Conservation (phyloP, 2,888 invertebrate genomes). For the Scaptomyza cyrtandrae region DNA sequence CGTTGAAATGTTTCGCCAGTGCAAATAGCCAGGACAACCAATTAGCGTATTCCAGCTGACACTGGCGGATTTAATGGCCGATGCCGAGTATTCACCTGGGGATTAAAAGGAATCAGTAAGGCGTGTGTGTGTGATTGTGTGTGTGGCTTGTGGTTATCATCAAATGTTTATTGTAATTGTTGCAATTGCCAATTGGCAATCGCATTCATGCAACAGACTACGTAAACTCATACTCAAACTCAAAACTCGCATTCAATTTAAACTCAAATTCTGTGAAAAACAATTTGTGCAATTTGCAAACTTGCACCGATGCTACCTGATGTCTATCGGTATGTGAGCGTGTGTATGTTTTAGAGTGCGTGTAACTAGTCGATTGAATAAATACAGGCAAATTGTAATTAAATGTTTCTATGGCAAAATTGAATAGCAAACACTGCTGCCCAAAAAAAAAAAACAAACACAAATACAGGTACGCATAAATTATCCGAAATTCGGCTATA, state of each 20-base stretch:
- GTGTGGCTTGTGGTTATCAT: conserved; percentile 20
- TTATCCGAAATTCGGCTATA: conserved; percentile 15
- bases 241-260: conserved; percentile 35
- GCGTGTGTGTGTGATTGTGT: neutral
- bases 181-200: conserved; percentile 24
- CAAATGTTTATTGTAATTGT: conserved; percentile 12
- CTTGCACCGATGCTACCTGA: neutral
- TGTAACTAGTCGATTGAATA: conserved; percentile 49
- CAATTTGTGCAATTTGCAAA: conserved; percentile 14
- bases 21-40: conserved; percentile 68
- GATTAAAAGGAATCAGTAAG: conserved; percentile 21
- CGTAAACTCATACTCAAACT: conserved; percentile 6
- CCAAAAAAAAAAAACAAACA: conserved; percentile 13
- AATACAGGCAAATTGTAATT: conserved; percentile 66
- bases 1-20: conserved; percentile 64
- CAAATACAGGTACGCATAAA: conserved; percentile 31
- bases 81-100: conserved; percentile 84
- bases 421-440: conserved; percentile 39
- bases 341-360: conserved; percentile 1
- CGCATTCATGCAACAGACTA: neutral
- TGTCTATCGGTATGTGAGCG: neutral
- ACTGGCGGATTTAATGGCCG: conserved; percentile 83
- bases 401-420: conserved; percentile 67
- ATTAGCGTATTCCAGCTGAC: conserved; percentile 75
- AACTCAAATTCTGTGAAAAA: conserved; percentile 34